Evolutionary conservation across 2,797 vertebrate genomes (phyloP), one percentile per base, ranked within the genome.

Genomic region (Aphelocoma californica): DNA sequence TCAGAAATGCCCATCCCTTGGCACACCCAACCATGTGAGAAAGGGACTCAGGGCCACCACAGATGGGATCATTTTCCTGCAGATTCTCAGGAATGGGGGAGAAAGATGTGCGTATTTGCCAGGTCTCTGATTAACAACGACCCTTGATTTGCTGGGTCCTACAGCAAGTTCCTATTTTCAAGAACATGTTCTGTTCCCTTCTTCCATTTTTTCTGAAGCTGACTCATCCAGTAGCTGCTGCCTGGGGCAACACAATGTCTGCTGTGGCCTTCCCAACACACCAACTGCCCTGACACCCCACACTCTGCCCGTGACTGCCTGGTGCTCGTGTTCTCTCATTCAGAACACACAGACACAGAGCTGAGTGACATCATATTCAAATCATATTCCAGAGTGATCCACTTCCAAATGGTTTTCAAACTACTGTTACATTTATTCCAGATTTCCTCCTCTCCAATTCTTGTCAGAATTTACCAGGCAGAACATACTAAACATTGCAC

Each of bases 201-300:
- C 16, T n/a, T 12, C 15, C 70, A 28, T 54, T 60, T 70, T 58
- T 88, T 83, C 36, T 5, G 12, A 74, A 69, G 51, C 36, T 81
- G 73, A 94, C 88, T 96, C 60, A 77, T 81, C 94, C 95, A 88
- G 82, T 65, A 88, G 87, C 67, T 74, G 44, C 74, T 88, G 79
- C 78, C 66, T 92, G 64, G 28, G 92, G 90, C 92, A 89, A 67
- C 66, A 40, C 26, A 50, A n/a, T 14, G 36, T 28, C 58, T 70
- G 66, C 86, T 31, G 90, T 67, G 93, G 71, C 77, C 74, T 93
- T 81, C 92, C 56, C 74, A 71, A 58, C 62, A 31, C 47, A 4
- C 10, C 19, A 70, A 5, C 28, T 56, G 79, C 88, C 94, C 90
- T 80, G 90, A 3, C 87, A 78, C 83, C 64, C 79, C 77, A 12